phyloP scores from a whole-genome alignment of 30 jellyfish, hydroid and myxozoan species.

The Chrysaora quinquecirrha region DNA sequence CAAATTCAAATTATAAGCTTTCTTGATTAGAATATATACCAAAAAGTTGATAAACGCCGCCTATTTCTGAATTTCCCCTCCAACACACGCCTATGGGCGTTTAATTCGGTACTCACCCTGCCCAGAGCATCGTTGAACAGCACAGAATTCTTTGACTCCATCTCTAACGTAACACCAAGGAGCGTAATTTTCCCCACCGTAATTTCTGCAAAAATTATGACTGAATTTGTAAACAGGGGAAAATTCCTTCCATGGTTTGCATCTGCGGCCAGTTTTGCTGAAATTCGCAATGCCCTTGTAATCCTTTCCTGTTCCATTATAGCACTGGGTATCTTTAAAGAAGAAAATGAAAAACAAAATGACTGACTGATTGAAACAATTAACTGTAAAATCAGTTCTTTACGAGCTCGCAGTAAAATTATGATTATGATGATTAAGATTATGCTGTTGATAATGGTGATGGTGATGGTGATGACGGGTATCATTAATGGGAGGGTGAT shows the following conservation, averaged over 20 bases:
- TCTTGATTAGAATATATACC: no score
- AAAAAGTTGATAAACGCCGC: no score
- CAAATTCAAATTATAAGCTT: no score
- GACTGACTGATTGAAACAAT: background rate
- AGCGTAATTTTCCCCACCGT: constrained; percentile 73
- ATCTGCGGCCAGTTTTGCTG: constrained; percentile 71
- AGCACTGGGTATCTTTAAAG: constrained; percentile 74
- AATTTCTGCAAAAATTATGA: constrained; percentile 89
- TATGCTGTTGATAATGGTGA: no score
- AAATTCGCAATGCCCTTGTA: constrained; percentile 70
- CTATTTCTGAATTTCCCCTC: no score
- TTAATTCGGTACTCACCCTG: no score
- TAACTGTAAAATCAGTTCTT: no score
- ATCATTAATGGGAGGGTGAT: no score
- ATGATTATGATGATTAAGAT: no score
- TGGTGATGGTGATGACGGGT: no score
- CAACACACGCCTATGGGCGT: no score
- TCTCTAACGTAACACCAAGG: constrained; percentile 91
- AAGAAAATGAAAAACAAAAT: background rate
- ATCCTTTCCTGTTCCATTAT: constrained; percentile 66
- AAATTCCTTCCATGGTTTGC: constrained; percentile 81
- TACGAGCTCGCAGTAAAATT: no score
- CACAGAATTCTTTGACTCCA: constrained; percentile 69
- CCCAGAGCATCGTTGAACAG: constrained; percentile 35
- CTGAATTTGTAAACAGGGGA: constrained; percentile 60